Percentiles rank a stretch among this genome's conserved stretches.
Evolutionary conservation across 2,797 vertebrate genomes (phyloP).

Genomic region (Mormyrops boulengeri): DNA sequence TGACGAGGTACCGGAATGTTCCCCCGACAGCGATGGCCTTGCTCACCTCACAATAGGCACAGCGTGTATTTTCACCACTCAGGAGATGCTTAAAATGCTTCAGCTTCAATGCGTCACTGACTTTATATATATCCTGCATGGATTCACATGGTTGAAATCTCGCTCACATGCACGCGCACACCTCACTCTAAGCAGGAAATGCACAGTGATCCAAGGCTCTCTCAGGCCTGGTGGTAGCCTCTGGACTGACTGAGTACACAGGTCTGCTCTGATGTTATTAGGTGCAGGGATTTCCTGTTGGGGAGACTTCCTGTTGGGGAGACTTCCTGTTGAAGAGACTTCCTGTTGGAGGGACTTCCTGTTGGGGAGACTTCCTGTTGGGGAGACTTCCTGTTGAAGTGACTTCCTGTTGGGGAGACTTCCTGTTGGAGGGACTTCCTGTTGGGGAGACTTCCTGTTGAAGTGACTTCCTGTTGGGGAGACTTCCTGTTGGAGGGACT

Average conservation of each 20-base stretch:
- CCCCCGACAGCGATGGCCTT: constrained; percentile 48
- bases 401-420: neutral
- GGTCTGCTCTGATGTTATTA: neutral
- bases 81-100: neutral
- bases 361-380: too few species aligned
- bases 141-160: neutral
- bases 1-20: constrained; percentile 65
- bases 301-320: neutral
- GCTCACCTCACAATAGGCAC: constrained; percentile 29
- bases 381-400: neutral
- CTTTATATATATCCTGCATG: neutral
- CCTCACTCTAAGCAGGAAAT: neutral
- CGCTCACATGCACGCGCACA: neutral
- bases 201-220: neutral
- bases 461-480: too few species aligned
- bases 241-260: neutral
- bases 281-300: neutral
- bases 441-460: neutral
- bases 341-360: neutral
- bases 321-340: neutral
- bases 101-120: neutral
- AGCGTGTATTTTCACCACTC: neutral
- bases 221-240: neutral
- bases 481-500: too few species aligned
- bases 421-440: neutral